phyloP scores from a whole-genome alignment of 2,888 invertebrate genomes.

The Plagodis dolabraria region DNA sequence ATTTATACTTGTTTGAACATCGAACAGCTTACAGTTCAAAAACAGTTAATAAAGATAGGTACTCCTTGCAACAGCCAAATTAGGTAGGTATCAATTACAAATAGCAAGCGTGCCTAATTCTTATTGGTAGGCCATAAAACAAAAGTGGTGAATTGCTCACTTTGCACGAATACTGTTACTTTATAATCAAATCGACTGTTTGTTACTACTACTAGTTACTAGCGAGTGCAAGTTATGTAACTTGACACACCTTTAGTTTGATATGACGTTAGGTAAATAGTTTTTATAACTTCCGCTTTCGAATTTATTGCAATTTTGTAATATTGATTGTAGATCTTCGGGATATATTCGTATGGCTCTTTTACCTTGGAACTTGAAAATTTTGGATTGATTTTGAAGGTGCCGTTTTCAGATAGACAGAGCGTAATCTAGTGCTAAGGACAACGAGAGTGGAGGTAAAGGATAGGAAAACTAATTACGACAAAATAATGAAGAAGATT shows the following conservation, averaged over 20 bases:
- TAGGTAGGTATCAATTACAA: not conserved
- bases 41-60: too few species aligned
- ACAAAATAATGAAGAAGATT: too few species aligned
- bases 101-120: conserved; percentile 19
- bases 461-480: too few species aligned
- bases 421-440: too few species aligned
- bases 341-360: too few species aligned
- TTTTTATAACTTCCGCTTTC: conserved; percentile 42
- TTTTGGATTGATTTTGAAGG: too few species aligned
- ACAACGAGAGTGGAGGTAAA: too few species aligned
- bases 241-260: conserved; percentile 37
- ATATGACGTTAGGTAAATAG: conserved; percentile 43
- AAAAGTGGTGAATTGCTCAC: conserved; percentile 13
- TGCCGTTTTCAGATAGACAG: too few species aligned
- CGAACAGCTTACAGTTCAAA: too few species aligned
- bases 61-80: not conserved
- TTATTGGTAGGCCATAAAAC: conserved; percentile 20
- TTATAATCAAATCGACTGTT: conserved; percentile 24
- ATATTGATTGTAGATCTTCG: conserved; percentile 1
- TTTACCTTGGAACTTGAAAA: too few species aligned
- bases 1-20: too few species aligned
- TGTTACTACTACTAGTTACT: conserved; percentile 25
- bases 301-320: conserved; percentile 39
- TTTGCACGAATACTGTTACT: conserved; percentile 17
- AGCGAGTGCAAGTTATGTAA: conserved; percentile 29